These are phyloP conservation scores for Halcyon chelicuti DNA, from an alignment of 2,797 vertebrate genomes.

Conservation along the genomic window DNA sequence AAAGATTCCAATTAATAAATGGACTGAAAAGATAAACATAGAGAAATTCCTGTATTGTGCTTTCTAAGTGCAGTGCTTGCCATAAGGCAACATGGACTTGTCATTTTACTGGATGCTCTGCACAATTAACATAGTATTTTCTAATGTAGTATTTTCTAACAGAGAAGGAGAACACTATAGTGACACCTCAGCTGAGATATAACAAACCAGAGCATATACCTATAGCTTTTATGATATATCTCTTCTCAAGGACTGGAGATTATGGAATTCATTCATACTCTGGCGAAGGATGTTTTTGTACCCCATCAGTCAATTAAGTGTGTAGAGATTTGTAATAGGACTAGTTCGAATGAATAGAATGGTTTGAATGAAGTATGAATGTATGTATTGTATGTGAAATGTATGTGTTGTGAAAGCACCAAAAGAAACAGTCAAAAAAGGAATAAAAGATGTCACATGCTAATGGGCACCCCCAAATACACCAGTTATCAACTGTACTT, in stretches of 20 bases:
- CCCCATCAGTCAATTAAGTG: background rate
- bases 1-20: slow-evolving; percentile 11
- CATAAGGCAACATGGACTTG: background rate
- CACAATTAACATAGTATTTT: background rate
- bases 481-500: background rate
- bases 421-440: background rate
- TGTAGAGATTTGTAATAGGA: background rate
- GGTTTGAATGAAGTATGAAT: background rate
- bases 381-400: background rate
- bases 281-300: background rate
- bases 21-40: background rate
- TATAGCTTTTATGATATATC: background rate
- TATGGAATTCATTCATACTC: background rate
- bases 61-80: background rate
- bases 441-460: background rate
- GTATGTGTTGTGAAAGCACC: background rate
- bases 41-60: background rate
- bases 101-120: background rate
- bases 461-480: background rate
- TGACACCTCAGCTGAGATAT: background rate
- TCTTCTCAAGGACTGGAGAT: background rate
- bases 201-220: background rate
- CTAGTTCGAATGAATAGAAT: background rate
- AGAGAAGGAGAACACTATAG: background rate
- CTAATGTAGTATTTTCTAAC: background rate